phyloP scores from a whole-genome alignment of 1,140 invertebrate genomes.

The Charaxes varanes region DNA sequence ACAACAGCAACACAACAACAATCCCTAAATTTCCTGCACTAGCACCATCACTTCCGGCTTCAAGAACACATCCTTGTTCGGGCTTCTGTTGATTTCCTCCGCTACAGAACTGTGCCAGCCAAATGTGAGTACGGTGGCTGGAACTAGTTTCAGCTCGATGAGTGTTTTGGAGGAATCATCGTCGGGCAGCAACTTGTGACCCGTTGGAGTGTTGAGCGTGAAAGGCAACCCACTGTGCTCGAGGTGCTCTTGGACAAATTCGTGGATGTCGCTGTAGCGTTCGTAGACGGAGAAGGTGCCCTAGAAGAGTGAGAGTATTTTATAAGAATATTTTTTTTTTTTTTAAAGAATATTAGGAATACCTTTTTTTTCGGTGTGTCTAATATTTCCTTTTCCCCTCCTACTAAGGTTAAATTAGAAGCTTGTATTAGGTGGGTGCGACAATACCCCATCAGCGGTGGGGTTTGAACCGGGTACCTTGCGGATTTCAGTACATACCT shows the following conservation, averaged over 20 bases:
- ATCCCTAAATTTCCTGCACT: constrained; percentile 76
- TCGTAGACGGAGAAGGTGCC: constrained; percentile 90
- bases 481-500: too few species aligned
- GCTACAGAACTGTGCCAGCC: constrained; percentile 72
- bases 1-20: constrained; percentile 2
- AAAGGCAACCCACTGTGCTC: constrained; percentile 79
- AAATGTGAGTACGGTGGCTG: constrained; percentile 84
- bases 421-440: too few species aligned
- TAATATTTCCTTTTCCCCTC: too few species aligned
- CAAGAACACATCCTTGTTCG: constrained; percentile 76
- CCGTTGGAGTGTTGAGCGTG: constrained; percentile 77
- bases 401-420: too few species aligned
- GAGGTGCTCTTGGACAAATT: constrained; percentile 85
- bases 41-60: constrained; percentile 84
- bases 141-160: constrained; percentile 81
- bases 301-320: constrained; percentile 56
- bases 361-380: too few species aligned
- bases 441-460: too few species aligned
- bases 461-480: too few species aligned
- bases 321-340: constrained; percentile 1
- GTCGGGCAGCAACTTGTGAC: constrained; percentile 76
- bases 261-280: constrained; percentile 79
- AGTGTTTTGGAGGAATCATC: constrained; percentile 79
- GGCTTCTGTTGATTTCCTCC: constrained; percentile 70
- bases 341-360: too few species aligned